These are phyloP conservation scores for Drosophila eohydei DNA, from an alignment of 2,888 invertebrate species.

Conservation along the genomic window DNA sequence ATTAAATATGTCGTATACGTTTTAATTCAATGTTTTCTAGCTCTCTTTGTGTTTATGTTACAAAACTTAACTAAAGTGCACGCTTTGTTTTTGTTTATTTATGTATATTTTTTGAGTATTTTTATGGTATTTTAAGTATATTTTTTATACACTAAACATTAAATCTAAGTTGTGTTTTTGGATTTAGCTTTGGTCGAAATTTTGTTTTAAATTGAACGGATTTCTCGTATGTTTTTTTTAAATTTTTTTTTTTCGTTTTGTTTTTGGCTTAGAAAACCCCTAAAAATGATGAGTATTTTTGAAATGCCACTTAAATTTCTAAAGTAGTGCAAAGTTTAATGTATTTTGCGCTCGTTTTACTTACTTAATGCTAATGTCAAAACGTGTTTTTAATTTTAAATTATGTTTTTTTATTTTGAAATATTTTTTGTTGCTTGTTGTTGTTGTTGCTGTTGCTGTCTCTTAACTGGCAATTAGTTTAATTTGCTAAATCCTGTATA, in stretches of 20 bases:
- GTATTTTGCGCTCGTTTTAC: conserved; percentile 48
- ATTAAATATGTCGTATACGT: conserved; percentile 18
- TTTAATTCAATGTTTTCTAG: conserved; percentile 1
- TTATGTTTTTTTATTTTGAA: conserved; percentile 14
- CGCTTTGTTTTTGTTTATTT: neutral
- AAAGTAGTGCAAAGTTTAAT: conserved; percentile 34
- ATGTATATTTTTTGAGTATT: conserved; percentile 1
- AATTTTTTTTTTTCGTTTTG: conserved; percentile 10
- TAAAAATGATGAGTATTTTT: conserved; percentile 35
- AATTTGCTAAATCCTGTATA: conserved; percentile 82
- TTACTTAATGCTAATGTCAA: conserved; percentile 72
- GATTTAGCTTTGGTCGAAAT: conserved; percentile 64
- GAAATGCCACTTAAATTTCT: conserved; percentile 52
- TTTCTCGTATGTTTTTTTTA: neutral
- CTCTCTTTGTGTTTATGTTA: conserved; percentile 15
- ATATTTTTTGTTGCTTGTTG: neutral
- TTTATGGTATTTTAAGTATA: conserved; percentile 7
- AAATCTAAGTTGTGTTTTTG: conserved; percentile 16
- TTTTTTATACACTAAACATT: conserved; percentile 36
- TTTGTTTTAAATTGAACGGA: conserved; percentile 20
- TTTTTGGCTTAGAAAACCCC: conserved; percentile 29
- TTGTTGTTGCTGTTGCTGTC: conserved; percentile 26
- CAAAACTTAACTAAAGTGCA: conserved; percentile 30
- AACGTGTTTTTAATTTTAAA: conserved; percentile 51
- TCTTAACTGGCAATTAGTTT: conserved; percentile 72